Evolutionary conservation across 2,113 vertebrate genomes (phyloP), one percentile per base, ranked within the genome.

Genomic region (Muntiacus muntjak): DNA sequence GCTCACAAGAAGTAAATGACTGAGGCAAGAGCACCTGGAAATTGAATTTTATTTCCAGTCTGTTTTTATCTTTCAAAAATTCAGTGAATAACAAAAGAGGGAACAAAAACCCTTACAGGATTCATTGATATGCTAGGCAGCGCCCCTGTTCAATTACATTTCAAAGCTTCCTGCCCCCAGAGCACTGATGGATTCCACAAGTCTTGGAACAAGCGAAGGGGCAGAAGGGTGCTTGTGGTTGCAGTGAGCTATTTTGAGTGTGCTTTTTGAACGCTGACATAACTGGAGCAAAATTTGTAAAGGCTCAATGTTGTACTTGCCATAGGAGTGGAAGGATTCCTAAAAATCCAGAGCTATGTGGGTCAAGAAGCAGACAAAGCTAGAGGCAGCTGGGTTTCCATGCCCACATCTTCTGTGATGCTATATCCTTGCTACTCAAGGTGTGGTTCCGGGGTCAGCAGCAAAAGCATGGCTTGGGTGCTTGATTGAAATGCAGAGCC

Each of bases 271-370:
- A 96, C 97, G 93, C 92, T 90, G 50, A 97, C 97, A 94, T 95
- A 94, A 82, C 89, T 81, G 43, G 91, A 98, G 96, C 87, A 97
- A 98, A 97, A 92, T 76, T 91, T 94, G 45, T 91, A 88, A 96
- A 95, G 64, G 40, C 45, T 85, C 95, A 93, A 21, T 83, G 15
- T 33, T 58, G 88, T 92, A 82, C 85, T 78, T 97, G 81, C 93
- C 97, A 95, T 97, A 92, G 84, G 87, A 98, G 85, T 58, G 93
- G 84, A 97, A 97, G 78, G 45, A 97, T 60, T 92, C 74, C 74
- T 93, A 40, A 89, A 97, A 91, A 97, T 89, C 85, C 57, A 60
- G 82, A 78, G 30, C 6, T 26, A 64, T 45, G 50, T 78, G 40
- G 57, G 64, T 96, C 45, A 91, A 91, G 67, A 88, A 62, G 54